Base-by-base conservation (phyloP, 2,113 vertebrate genomes). In the Tachuris rubrigastra region DNA sequence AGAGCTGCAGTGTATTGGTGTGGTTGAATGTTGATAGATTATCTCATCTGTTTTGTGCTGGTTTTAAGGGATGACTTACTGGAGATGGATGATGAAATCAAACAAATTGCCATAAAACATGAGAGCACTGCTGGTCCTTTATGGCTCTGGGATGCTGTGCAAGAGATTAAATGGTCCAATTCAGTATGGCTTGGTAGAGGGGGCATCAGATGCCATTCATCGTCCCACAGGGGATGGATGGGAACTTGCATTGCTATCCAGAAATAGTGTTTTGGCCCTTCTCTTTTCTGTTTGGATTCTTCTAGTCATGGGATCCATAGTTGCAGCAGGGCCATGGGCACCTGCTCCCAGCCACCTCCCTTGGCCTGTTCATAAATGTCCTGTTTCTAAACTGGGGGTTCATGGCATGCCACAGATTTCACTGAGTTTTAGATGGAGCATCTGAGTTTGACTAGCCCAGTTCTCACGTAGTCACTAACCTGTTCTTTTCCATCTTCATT, bases 401-500 rank as follows among this genome's bases (percentile, higher is more conserved):
- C 33, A 6, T 30, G 76, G 52, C 52, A n/a, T 42, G 42, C 63
- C 63, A 79, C 50, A 73, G 30, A 65, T 74, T 60, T 82, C 42
- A n/a, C 30, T 0, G 6, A 47, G 22, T 67, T 75, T 82, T 28
- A 74, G 62, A 62, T 2, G 5, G 50, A 90, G n/a, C 37, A 5
- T 49, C 87, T 49, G 66, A 79, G 52, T 89, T 56, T 75, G 79
- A 83, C 72, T 85, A 85, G 55, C 63, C 39, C n/a, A 68, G 2
- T 85, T 93, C 42, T 72, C 85, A 71, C 8, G n/a, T 9, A 50
- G 81, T 59, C 72, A 49, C 28, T 88, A 63, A 71, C 23, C 49
- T 71, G 23, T 92, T 93, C 72, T 96, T 81, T 88, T 78, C 85
- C 89, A 87, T 68, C 71, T 80, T 41, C 33, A 62, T 71, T 31